Conservation (phyloP, 1,140 invertebrate species). For the Argopecten irradians region DNA sequence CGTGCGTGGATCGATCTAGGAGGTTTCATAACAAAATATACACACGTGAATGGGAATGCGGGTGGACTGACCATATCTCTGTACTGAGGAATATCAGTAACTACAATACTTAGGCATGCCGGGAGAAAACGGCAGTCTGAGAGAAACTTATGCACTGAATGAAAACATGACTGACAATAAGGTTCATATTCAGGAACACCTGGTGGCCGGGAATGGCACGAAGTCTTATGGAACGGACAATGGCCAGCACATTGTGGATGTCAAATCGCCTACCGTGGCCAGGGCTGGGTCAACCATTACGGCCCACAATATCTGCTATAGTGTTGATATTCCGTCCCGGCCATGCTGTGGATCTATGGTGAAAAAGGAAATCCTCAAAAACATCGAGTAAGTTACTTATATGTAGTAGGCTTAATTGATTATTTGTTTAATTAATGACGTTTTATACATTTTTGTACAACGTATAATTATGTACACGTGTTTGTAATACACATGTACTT, state of each 20-base stretch:
- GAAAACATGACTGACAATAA: background rate
- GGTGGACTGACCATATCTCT: background rate
- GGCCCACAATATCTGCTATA: slow-evolving; percentile 59
- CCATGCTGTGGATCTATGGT: slow-evolving; percentile 54
- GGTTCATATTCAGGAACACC: slow-evolving; percentile 4
- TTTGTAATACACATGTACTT: background rate
- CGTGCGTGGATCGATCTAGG: background rate
- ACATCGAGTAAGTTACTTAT: slow-evolving; percentile 59
- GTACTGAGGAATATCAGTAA: background rate
- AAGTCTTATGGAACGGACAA: background rate
- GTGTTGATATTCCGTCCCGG: slow-evolving; percentile 54
- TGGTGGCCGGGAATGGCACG: background rate
- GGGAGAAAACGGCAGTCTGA: background rate
- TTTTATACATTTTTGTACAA: background rate
- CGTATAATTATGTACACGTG: background rate
- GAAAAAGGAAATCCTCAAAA: slow-evolving; percentile 62
- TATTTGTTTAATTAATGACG: background rate
- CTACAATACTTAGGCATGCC: background rate
- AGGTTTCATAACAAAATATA: slow-evolving; percentile 12
- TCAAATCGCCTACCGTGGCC: background rate
- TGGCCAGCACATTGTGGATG: background rate
- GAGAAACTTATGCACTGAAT: background rate
- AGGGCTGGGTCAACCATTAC: slow-evolving; percentile 53
- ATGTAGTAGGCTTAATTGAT: background rate
- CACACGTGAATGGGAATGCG: background rate